These are phyloP conservation scores for Drymonia ruficornis DNA, from an alignment of 2,888 invertebrate genomes.

Conservation along the genomic window DNA sequence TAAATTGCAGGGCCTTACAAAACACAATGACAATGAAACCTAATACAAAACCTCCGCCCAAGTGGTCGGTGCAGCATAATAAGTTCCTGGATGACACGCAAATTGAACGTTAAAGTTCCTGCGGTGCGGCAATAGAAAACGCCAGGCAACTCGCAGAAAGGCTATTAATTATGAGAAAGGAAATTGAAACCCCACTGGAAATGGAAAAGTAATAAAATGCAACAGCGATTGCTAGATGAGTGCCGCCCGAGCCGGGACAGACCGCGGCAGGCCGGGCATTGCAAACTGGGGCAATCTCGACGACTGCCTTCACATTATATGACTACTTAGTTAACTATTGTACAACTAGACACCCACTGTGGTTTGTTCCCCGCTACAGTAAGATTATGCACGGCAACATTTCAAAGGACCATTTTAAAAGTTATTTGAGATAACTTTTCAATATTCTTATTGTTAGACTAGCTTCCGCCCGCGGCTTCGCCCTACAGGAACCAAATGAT, in stretches of 20 bases:
- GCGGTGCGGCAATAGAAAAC: constrained; percentile 70
- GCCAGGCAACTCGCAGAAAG: constrained; percentile 73
- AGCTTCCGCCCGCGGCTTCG: too few relatives aligned
- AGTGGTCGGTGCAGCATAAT: constrained; percentile 39
- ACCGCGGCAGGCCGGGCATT: constrained; percentile 26
- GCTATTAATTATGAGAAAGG: constrained; percentile 83
- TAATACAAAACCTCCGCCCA: neutral
- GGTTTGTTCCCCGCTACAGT: constrained; percentile 13
- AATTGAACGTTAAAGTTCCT: constrained; percentile 75
- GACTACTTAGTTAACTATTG: constrained; percentile 29
- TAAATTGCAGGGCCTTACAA: too few relatives aligned
- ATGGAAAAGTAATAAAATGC: constrained; percentile 85
- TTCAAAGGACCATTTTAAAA: neutral
- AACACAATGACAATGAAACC: neutral
- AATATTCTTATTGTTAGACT: too few relatives aligned
- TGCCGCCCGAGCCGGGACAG: constrained; percentile 43
- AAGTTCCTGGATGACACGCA: constrained; percentile 63
- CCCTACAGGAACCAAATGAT: too few relatives aligned
- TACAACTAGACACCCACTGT: constrained; percentile 20
- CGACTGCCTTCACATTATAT: constrained; percentile 35
- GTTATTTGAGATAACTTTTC: neutral
- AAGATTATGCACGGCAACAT: neutral
- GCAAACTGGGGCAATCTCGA: constrained; percentile 52
- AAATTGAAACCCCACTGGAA: constrained; percentile 84
- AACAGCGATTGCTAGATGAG: constrained; percentile 81